Percentiles rank a stretch among this genome's conserved stretches.
Evolutionary conservation across 2,797 vertebrate genomes (phyloP).

Genomic region (Tapirus indicus): DNA sequence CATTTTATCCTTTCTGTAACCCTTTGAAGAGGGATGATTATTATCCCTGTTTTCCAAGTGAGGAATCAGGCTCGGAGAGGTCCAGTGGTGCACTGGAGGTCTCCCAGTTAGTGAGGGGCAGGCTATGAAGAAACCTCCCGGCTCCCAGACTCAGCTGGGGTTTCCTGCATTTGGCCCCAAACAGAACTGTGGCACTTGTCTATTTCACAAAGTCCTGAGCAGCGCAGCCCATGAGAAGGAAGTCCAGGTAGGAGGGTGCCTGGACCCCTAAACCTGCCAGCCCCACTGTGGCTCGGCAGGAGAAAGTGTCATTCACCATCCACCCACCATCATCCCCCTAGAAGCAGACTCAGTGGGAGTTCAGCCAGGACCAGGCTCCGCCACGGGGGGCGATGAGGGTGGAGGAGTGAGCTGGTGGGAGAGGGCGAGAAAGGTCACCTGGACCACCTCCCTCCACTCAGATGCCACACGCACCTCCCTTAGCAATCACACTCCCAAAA

Average conservation of each 20-base stretch:
- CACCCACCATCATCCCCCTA: background rate
- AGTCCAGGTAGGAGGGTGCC: background rate
- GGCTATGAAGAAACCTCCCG: background rate
- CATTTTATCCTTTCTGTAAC: background rate
- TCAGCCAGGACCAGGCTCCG: background rate
- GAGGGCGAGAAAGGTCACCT: background rate
- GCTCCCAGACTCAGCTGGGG: background rate
- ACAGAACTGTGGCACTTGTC: background rate
- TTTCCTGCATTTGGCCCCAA: background rate
- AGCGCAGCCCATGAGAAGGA: background rate
- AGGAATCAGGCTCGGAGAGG: background rate
- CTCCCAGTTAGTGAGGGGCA: background rate
- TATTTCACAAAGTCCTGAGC: background rate
- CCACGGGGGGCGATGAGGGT: background rate
- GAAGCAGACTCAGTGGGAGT: background rate
- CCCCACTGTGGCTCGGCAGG: background rate
- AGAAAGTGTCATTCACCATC: fast-evolving
- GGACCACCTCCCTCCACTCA: background rate
- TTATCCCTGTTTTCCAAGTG: background rate
- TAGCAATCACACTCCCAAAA: background rate
- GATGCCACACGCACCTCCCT: background rate
- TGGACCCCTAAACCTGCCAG: background rate
- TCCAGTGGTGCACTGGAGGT: too few relatives aligned
- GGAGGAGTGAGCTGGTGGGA: background rate
- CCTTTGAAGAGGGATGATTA: background rate